phyloP scores from a whole-genome alignment of 2,888 invertebrate genomes.

The Blastobasis adustella region DNA sequence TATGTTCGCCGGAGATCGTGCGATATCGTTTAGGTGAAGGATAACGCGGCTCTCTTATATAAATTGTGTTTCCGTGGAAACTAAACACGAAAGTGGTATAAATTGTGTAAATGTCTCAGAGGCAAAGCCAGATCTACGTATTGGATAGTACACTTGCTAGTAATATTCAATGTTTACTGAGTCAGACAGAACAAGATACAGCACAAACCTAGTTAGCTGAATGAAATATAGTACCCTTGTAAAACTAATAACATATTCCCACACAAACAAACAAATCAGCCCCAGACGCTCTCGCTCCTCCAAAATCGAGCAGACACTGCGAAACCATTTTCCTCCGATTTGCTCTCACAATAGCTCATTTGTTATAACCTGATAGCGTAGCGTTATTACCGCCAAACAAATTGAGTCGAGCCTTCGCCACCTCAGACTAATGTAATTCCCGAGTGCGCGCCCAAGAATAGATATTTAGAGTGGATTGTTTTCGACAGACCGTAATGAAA shows the following conservation, averaged over 20 bases:
- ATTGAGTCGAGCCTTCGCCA: slow-evolving; percentile 75
- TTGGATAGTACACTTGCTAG: too few species aligned
- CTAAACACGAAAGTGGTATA: background rate
- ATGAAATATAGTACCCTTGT: background rate
- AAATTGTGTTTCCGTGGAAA: background rate
- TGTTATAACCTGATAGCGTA: slow-evolving; percentile 71
- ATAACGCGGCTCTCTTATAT: background rate
- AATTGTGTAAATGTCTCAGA: background rate
- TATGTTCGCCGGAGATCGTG: slow-evolving; percentile 8
- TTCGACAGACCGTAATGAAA: slow-evolving; percentile 76
- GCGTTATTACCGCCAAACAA: slow-evolving; percentile 73
- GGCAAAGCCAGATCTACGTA: background rate
- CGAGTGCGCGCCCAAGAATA: slow-evolving; percentile 71
- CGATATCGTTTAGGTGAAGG: background rate
- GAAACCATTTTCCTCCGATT: slow-evolving; percentile 64
- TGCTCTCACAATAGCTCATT: slow-evolving; percentile 71
- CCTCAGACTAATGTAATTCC: slow-evolving; percentile 75
- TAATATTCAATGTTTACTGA: too few species aligned
- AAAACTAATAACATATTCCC: slow-evolving; percentile 16
- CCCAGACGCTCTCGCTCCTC: slow-evolving; percentile 29
- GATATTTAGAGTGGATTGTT: slow-evolving; percentile 76
- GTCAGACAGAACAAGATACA: too few species aligned
- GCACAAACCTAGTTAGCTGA: background rate
- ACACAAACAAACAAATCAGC: slow-evolving; percentile 21
- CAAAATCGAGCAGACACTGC: slow-evolving; percentile 59